phyloP scores from a whole-genome alignment of 2,888 invertebrate species.

The Falcaria lacertinaria region DNA sequence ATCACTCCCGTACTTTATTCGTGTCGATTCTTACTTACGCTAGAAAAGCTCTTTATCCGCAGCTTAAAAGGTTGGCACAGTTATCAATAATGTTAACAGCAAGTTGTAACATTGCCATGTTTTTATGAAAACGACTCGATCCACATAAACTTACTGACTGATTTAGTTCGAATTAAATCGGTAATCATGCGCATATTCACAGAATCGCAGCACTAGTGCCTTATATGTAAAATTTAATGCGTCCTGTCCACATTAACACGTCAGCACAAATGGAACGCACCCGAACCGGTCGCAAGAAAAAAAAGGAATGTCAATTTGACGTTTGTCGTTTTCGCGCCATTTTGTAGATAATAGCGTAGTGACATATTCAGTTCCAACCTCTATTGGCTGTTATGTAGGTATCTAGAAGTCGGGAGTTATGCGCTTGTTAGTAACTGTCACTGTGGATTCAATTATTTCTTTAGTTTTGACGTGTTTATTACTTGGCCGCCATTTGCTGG shows the following conservation, averaged over 20 bases:
- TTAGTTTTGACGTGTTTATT: not conserved
- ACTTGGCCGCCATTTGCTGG: not conserved
- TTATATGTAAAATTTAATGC: conserved; percentile 1
- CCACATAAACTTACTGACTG: not conserved
- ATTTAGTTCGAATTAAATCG: conserved; percentile 1
- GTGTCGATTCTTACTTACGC: no score
- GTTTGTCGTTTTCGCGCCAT: conserved; percentile 6
- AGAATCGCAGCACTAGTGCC: not conserved
- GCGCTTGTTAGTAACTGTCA: not conserved
- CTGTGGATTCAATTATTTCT: not conserved
- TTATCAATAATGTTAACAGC: no score
- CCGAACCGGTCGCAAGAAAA: not conserved
- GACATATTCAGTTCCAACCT: not conserved
- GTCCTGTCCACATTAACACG: not conserved
- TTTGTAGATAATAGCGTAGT: not conserved
- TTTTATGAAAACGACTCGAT: no score
- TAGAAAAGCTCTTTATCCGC: no score
- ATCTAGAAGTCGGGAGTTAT: not conserved
- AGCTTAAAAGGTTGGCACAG: no score
- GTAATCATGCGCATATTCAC: not conserved
- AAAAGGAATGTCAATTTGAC: conserved; percentile 4
- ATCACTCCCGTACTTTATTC: no score
- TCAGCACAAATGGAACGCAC: not conserved
- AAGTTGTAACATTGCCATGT: no score
- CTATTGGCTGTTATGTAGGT: not conserved